phyloP scores from a whole-genome alignment of 2,797 vertebrate genomes.

The Danio albolineatus region DNA sequence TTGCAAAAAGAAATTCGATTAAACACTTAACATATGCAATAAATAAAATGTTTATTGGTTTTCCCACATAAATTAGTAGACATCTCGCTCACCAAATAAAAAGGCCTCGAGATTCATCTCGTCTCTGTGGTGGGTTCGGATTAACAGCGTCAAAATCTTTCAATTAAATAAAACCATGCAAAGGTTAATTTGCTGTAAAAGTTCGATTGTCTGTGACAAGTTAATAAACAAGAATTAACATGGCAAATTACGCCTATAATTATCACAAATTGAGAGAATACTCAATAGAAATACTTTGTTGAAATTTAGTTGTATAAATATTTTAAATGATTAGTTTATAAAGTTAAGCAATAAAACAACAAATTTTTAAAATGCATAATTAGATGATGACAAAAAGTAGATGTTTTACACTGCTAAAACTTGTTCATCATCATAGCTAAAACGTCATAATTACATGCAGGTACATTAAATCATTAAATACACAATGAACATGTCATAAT shows the following conservation, averaged over 20 bases:
- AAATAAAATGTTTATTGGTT: background rate
- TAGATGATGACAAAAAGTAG: constrained; percentile 4
- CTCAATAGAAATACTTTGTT: too few species aligned
- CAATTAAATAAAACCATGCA: background rate
- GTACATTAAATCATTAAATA: background rate
- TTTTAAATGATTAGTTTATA: background rate
- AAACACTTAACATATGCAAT: background rate
- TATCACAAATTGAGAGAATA: background rate
- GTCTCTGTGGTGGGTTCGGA: background rate
- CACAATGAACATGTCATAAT: background rate
- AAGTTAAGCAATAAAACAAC: background rate
- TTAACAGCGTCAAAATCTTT: background rate
- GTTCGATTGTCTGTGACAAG: background rate
- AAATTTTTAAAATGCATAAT: background rate
- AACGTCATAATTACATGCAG: background rate
- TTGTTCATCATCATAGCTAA: background rate
- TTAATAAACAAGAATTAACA: background rate
- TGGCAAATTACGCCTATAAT: background rate
- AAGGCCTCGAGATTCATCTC: too few species aligned
- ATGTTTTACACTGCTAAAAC: background rate
- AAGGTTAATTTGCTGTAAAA: background rate
- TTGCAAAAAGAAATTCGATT: background rate
- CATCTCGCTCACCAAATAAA: background rate
- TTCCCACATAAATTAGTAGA: background rate
- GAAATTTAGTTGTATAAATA: background rate